Base-by-base conservation (phyloP, 2,888 invertebrate species). In the Pyrrhia umbra region DNA sequence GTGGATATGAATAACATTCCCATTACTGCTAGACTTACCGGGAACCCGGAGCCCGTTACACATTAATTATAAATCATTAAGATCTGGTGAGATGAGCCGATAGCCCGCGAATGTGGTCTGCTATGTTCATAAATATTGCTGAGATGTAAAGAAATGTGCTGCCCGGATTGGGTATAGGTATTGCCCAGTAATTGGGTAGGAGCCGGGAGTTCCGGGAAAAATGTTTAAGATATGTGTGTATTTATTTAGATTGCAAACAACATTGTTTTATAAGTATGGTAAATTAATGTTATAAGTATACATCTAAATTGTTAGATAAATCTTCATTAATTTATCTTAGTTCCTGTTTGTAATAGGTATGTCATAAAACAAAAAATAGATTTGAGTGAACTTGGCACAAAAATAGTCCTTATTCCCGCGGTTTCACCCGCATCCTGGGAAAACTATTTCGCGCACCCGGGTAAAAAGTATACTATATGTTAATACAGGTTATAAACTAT, bases 21-120 rank as follows among this genome's bases (percentile, higher is more conserved):
- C 21, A 27, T 34, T 21, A 37, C 13, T 21, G 46, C 34, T 21
- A 16, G 16, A 16, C 23, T 2, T 58, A 73, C 68, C 2, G 50
- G 40, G 69, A 74, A 59, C 23, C 1, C 74, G 47, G 43, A 23
- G 46, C 18, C 62, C 69, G 72, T 75, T 70, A 64, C n/a, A 42
- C 42, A 52, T 64, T 72, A 72, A 72, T 75, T 72, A 71, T 51
- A 63, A 77, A 77, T 76, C 70, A 77, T 76, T 71, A 70, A 43
- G 70, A n/a, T 18, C 23, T 13, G 42, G 59, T 75, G 59, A 54
- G 62, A 45, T 27, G 55, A 6, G 20, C n/a, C 30, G 23, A 43
- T 21, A 13, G 43, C 4, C 25, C 1, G 27, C 25, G 45, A 62
- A 76, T 70, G 70, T 63, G 10, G 70, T 55, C 18, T 2, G 72